These are phyloP conservation scores for Sylvicapra grimmia DNA, from an alignment of 2,113 vertebrate species.

Conservation along the genomic window DNA sequence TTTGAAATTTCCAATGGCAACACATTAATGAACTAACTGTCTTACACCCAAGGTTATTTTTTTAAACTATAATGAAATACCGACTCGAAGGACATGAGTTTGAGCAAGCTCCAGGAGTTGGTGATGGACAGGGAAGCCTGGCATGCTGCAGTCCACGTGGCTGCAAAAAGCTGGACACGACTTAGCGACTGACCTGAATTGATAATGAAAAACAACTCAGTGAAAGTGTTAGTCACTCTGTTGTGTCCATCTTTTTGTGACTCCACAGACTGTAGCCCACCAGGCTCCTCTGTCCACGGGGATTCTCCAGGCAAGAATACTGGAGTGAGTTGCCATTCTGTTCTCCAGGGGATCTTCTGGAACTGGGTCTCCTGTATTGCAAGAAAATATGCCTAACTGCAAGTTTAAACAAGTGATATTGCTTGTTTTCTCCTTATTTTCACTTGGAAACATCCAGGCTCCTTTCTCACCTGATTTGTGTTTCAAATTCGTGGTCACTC, in stretches of 20 bases:
- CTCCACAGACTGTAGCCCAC: background rate
- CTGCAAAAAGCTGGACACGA: background rate
- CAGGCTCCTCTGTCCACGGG: background rate
- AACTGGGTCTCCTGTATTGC: background rate
- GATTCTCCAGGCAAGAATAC: background rate
- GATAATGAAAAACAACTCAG: background rate
- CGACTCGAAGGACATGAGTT: background rate
- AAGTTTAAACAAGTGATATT: background rate
- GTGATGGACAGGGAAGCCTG: background rate
- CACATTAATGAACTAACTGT: background rate
- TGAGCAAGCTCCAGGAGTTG: background rate
- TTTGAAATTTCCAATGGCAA: background rate
- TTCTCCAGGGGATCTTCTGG: background rate
- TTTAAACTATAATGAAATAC: background rate
- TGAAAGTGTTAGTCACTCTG: background rate
- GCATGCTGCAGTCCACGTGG: background rate
- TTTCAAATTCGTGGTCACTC: constrained; percentile 83
- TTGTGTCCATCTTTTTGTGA: background rate
- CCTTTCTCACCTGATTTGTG: constrained; percentile 86
- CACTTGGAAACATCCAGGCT: background rate
- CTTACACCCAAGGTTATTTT: background rate
- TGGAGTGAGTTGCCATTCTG: background rate
- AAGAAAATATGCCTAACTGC: background rate
- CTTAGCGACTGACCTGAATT: fast-evolving
- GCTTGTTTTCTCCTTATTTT: background rate